phyloP scores from a whole-genome alignment of 2,113 vertebrate genomes.

The Ammodytes marinus region DNA sequence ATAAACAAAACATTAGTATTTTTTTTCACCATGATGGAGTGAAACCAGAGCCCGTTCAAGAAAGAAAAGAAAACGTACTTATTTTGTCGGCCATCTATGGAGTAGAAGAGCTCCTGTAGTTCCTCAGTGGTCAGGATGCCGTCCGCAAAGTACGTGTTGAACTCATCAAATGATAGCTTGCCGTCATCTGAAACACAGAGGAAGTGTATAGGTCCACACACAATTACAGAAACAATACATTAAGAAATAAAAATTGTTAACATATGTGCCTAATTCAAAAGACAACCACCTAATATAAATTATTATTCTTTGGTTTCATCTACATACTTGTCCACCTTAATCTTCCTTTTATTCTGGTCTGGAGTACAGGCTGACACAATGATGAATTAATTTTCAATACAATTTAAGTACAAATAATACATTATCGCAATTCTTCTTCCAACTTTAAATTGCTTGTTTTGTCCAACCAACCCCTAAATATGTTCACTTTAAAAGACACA shows the following conservation, averaged over 20 bases:
- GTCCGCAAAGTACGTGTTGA: slow-evolving; percentile 95
- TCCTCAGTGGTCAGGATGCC: slow-evolving; percentile 93
- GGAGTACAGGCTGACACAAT: not conserved
- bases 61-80: slow-evolving; percentile 85
- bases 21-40: not conserved
- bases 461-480: not conserved
- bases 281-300: not conserved
- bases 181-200: slow-evolving; percentile 90
- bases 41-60: not conserved
- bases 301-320: not conserved
- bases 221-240: not conserved
- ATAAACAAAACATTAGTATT: not conserved
- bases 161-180: slow-evolving; percentile 97
- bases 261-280: not conserved
- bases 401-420: too few relatives aligned
- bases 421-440: not conserved
- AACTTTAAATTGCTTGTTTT: not conserved
- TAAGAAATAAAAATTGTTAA: too few relatives aligned
- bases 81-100: slow-evolving; percentile 90
- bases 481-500: too few relatives aligned
- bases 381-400: too few relatives aligned
- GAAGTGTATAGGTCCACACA: not conserved
- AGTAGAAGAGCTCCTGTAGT: slow-evolving; percentile 92
- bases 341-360: not conserved
- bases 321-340: not conserved